phyloP scores from a whole-genome alignment of 2,888 invertebrate genomes.

The Stegophylla sp. region DNA sequence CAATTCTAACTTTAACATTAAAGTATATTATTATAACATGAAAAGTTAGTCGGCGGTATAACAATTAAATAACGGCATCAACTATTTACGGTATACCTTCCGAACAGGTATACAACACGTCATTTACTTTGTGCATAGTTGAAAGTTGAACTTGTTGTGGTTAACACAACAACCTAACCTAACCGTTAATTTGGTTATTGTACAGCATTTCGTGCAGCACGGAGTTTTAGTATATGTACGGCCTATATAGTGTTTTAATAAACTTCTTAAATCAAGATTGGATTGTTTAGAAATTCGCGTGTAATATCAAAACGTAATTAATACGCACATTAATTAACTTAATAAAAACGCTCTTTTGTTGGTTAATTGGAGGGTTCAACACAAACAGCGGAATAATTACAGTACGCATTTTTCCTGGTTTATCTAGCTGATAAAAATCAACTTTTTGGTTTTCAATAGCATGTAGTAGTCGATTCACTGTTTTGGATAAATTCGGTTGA shows the following conservation, averaged over 20 bases:
- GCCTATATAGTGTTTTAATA: too few species aligned
- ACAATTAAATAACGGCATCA: neutral
- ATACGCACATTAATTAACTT: neutral
- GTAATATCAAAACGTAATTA: neutral
- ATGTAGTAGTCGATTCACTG: too few species aligned
- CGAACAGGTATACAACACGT: neutral
- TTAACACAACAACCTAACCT: neutral
- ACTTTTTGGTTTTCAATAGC: too few species aligned
- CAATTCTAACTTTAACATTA: too few species aligned
- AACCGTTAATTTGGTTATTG: neutral
- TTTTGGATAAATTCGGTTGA: too few species aligned
- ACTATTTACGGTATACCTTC: too few species aligned
- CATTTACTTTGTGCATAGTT: neutral
- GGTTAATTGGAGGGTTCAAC: too few species aligned
- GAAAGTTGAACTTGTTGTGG: neutral
- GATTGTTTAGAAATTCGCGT: neutral
- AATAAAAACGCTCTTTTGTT: too few species aligned
- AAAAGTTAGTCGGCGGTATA: neutral
- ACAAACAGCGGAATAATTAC: too few species aligned
- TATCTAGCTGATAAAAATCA: too few species aligned
- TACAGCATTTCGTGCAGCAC: neutral
- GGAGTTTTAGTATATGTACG: too few species aligned
- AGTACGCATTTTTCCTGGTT: too few species aligned
- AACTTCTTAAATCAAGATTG: slow-evolving; percentile 1
- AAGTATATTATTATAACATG: neutral